Conservation (phyloP, 2,113 vertebrate genomes). For the Petaurus breviceps region DNA sequence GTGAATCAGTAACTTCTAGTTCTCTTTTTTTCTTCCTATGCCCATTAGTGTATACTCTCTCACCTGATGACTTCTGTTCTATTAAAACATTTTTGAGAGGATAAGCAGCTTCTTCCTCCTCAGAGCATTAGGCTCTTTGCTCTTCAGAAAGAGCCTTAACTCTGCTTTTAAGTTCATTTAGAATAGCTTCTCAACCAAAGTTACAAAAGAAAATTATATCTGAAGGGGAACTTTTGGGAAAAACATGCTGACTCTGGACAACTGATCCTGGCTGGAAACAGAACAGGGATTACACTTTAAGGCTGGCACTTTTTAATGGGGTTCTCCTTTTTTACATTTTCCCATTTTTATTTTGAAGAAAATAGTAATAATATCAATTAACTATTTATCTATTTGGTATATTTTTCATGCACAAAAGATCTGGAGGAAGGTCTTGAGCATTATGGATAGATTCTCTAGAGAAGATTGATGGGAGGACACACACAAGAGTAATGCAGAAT, state of each 20-base stretch:
- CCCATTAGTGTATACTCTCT: not conserved
- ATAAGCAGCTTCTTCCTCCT: not conserved
- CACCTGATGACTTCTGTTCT: not conserved
- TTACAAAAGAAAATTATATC: not conserved
- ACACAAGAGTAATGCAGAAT: not conserved
- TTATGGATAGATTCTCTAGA: not conserved
- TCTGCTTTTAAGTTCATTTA: not conserved
- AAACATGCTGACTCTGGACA: constrained; percentile 31
- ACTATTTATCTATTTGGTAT: not conserved
- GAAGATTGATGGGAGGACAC: not conserved
- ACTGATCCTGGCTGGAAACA: not conserved
- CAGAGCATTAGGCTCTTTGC: not conserved
- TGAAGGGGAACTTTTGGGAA: constrained; percentile 57
- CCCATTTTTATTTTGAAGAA: constrained; percentile 61
- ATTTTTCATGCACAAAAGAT: not conserved
- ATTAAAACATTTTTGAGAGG: not conserved
- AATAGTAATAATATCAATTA: constrained; percentile 64
- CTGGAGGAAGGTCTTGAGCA: not conserved
- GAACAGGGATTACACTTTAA: not conserved
- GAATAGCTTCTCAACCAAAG: not conserved
- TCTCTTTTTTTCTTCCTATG: not conserved
- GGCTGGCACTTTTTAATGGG: constrained; percentile 55
- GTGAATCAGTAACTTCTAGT: not conserved
- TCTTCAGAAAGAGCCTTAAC: not conserved
- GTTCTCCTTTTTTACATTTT: not conserved